Evolutionary conservation across 35 echinoderm and acorn worm species (phyloP).

Genomic region (Anneissia japonica): DNA sequence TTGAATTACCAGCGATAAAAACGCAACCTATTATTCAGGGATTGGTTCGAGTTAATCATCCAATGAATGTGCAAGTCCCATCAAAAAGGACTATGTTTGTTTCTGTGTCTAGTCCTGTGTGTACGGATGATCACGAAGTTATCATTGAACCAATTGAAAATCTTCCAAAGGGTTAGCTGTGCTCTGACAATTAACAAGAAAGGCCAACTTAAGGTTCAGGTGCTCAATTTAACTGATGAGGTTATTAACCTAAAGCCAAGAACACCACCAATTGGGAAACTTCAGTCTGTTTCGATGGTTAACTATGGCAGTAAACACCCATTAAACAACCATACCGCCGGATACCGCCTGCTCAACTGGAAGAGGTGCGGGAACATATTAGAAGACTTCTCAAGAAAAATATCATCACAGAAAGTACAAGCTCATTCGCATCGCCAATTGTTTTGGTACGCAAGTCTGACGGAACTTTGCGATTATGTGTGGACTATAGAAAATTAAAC

Average conservation of each 20-base stretch:
- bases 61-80: background rate
- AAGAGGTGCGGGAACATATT: background rate
- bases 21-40: background rate
- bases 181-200: background rate
- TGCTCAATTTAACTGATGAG: conserved; percentile 9
- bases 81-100: background rate
- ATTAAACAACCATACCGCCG: conserved; percentile 1
- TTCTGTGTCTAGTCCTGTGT: background rate
- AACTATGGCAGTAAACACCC: background rate
- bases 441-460: conserved; percentile 18
- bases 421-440: conserved; percentile 28
- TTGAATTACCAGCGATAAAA: background rate
- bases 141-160: conserved; percentile 11
- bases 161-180: background rate
- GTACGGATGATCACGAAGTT: conserved; percentile 6
- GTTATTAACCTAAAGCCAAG: background rate
- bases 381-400: background rate
- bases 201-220: background rate
- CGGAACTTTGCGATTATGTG: conserved; percentile 11
- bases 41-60: conserved; percentile 3
- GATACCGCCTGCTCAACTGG: background rate
- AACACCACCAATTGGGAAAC: conserved; percentile 3
- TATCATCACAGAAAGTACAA: conserved; percentile 5
- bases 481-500: background rate
- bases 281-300: background rate